phyloP scores from a whole-genome alignment of 1,140 invertebrate species.

The Pemphigus obesinymphae region DNA sequence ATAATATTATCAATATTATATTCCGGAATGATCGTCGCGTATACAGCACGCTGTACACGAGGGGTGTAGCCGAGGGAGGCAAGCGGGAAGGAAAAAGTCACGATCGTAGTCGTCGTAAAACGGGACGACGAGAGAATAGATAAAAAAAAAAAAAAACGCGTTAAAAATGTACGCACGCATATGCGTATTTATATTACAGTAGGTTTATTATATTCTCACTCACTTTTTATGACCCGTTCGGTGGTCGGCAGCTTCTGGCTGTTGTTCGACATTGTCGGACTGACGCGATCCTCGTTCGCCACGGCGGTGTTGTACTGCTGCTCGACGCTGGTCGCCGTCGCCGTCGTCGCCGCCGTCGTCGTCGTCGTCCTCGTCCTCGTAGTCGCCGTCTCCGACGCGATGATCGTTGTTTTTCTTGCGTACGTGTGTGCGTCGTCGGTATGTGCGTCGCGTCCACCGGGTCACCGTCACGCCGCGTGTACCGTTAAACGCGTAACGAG shows the following conservation, averaged over 20 bases:
- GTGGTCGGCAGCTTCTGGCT: conserved; percentile 65
- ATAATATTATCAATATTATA: too few species aligned
- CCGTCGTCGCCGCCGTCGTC: neutral
- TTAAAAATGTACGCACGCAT: neutral
- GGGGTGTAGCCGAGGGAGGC: neutral
- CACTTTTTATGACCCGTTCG: conserved; percentile 70
- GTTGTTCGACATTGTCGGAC: conserved; percentile 55
- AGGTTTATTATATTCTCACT: conserved; percentile 53
- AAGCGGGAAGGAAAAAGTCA: neutral
- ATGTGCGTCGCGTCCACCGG: neutral
- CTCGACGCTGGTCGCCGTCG: neutral
- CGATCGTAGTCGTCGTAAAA: neutral
- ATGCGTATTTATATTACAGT: neutral
- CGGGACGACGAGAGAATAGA: neutral
- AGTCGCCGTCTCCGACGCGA: neutral
- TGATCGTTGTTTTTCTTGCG: too few species aligned
- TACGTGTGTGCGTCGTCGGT: neutral
- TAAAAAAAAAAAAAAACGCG: neutral
- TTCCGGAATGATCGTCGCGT: too few species aligned
- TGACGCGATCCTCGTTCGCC: neutral
- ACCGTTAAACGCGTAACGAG: conserved; percentile 18
- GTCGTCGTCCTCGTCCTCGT: neutral
- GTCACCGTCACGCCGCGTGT: conserved; percentile 32
- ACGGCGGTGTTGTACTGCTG: neutral
- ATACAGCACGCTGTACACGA: too few species aligned